Percentiles rank a stretch among this genome's conserved stretches.
phyloP scores from a whole-genome alignment of 2,888 invertebrate species.

The Noctua janthe region DNA sequence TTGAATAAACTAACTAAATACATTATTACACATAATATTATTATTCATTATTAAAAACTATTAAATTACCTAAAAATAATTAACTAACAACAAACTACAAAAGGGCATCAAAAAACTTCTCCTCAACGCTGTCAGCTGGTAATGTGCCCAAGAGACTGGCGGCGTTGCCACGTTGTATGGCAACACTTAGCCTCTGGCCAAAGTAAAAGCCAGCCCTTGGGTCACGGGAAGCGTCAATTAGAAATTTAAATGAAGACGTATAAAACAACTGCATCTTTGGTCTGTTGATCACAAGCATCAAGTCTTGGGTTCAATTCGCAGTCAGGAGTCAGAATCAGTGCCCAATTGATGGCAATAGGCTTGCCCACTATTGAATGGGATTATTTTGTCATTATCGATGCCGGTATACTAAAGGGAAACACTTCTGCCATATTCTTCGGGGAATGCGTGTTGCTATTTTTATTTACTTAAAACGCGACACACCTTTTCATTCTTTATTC shows the following conservation, averaged over 20 bases:
- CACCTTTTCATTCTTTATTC: constrained; percentile 49
- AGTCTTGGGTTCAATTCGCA: not conserved
- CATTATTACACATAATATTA: too few relatives aligned
- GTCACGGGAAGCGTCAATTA: too few relatives aligned
- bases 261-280: not conserved
- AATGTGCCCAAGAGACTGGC: too few relatives aligned
- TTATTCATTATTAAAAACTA: too few relatives aligned
- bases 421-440: not conserved
- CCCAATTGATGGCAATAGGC: not conserved
- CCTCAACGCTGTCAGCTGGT: too few relatives aligned
- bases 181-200: too few relatives aligned
- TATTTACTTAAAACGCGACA: not conserved
- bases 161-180: too few relatives aligned
- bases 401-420: not conserved
- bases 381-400: not conserved
- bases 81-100: too few relatives aligned
- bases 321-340: not conserved
- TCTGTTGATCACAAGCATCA: not conserved
- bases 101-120: too few relatives aligned
- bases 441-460: not conserved
- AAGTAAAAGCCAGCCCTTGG: too few relatives aligned
- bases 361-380: not conserved
- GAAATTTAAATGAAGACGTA: not conserved
- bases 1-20: too few relatives aligned
- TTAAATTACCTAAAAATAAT: too few relatives aligned